These are phyloP conservation scores for Corythaixoides concolor DNA, from an alignment of 2,113 vertebrate genomes.

Conservation along the genomic window DNA sequence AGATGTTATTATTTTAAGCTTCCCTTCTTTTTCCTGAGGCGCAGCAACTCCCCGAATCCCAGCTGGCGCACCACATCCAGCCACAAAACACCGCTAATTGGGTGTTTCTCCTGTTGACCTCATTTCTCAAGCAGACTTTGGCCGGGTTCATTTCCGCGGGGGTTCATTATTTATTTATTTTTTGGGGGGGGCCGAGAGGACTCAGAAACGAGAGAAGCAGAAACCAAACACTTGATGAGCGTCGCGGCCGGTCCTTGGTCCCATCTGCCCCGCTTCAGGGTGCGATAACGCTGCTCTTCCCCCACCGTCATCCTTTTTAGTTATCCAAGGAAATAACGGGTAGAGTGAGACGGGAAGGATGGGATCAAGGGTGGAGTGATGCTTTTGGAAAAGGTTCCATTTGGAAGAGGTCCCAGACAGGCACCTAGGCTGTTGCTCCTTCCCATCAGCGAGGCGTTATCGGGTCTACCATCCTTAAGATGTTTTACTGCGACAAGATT, in stretches of 20 bases:
- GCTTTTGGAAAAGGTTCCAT: background rate
- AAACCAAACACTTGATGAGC: background rate
- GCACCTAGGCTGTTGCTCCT: background rate
- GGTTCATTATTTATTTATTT: background rate
- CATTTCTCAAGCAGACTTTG: slow-evolving; percentile 39
- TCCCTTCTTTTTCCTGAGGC: slow-evolving; percentile 51
- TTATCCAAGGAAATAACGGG: background rate
- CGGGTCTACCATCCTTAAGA: background rate
- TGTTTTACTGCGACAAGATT: background rate
- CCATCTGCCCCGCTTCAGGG: background rate
- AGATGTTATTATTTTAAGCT: slow-evolving; percentile 60
- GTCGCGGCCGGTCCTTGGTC: background rate
- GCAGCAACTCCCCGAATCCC: slow-evolving; percentile 21
- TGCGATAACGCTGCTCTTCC: background rate
- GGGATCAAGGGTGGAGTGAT: background rate
- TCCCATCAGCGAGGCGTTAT: rapidly evolving
- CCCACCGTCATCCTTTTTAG: background rate
- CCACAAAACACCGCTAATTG: slow-evolving; percentile 56
- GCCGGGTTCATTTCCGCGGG: background rate
- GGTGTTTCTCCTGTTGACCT: slow-evolving; percentile 62
- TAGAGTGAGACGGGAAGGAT: background rate
- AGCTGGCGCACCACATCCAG: slow-evolving; percentile 58
- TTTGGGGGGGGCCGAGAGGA: background rate
- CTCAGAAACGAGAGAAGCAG: background rate
- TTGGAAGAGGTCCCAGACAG: background rate